phyloP scores from a whole-genome alignment of 2,113 vertebrate species.

The Poicephalus meyeri region DNA sequence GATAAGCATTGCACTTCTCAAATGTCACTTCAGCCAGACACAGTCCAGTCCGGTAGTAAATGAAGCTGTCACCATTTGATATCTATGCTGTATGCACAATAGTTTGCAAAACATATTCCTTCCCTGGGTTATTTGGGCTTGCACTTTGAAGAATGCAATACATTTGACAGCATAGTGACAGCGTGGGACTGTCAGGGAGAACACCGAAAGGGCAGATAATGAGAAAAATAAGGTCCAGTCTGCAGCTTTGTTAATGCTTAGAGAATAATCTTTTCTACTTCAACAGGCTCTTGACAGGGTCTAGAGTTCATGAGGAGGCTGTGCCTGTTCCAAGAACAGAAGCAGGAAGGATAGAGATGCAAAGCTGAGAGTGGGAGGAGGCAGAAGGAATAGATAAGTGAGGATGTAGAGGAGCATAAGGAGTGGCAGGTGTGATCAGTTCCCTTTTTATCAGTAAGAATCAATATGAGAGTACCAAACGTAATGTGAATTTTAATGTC shows the following conservation, averaged over 20 bases:
- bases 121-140: background rate
- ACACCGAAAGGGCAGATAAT: background rate
- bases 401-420: slow-evolving; percentile 53
- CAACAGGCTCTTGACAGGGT: slow-evolving; percentile 6
- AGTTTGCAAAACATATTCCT: background rate
- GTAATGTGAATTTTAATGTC: slow-evolving; percentile 46
- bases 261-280: background rate
- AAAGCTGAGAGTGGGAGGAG: slow-evolving; percentile 56
- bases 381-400: slow-evolving; percentile 45
- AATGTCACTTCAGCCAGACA: background rate
- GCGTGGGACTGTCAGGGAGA: background rate
- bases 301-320: slow-evolving; percentile 26
- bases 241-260: background rate
- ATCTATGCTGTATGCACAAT: background rate
- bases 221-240: background rate
- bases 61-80: background rate
- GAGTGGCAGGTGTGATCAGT: slow-evolving; percentile 58
- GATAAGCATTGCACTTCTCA: background rate
- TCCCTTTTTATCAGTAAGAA: slow-evolving; percentile 58
- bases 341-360: slow-evolving; percentile 20
- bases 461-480: slow-evolving; percentile 46
- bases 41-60: background rate
- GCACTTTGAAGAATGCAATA: background rate
- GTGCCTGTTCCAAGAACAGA: slow-evolving; percentile 46
- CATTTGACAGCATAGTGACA: background rate